A percentile compares a stretch with the other conserved stretches of the same genome.
Conservation (phyloP, 2,888 invertebrate genomes). For the Hirtodrosophila histrioides region DNA sequence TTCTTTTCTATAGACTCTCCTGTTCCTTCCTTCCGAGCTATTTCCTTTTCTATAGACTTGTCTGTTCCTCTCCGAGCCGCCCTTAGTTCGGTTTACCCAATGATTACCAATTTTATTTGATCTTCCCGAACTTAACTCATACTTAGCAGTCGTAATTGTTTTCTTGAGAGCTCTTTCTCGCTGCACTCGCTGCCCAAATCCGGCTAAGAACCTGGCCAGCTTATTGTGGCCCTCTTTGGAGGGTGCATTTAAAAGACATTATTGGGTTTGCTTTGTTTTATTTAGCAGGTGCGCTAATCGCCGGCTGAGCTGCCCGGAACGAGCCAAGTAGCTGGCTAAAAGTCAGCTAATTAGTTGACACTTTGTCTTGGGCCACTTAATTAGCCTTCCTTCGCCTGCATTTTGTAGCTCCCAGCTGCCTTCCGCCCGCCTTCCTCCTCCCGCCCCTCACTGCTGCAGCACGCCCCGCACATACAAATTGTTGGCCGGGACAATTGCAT, state of each 20-base stretch:
- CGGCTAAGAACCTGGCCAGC: constrained; percentile 68
- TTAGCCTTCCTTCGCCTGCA: constrained; percentile 49
- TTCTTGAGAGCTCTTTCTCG: constrained; percentile 21
- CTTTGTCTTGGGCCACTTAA: constrained; percentile 76
- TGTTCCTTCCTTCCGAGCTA: too few relatives aligned
- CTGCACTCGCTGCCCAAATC: constrained; percentile 46
- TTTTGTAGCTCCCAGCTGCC: constrained; percentile 10
- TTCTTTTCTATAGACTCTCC: too few relatives aligned
- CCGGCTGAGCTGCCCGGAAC: constrained; percentile 65
- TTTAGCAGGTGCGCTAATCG: constrained; percentile 73
- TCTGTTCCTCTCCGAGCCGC: not conserved
- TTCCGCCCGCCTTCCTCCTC: not conserved
- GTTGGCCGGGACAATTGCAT: constrained; percentile 73
- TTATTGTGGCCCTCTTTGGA: constrained; percentile 38
- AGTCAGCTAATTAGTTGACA: constrained; percentile 77
- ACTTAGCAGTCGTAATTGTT: constrained; percentile 47
- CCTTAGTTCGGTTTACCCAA: not conserved
- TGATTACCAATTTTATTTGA: constrained; percentile 33
- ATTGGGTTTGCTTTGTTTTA: constrained; percentile 53
- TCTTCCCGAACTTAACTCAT: constrained; percentile 2
- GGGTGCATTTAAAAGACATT: constrained; percentile 62
- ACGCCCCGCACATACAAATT: constrained; percentile 75
- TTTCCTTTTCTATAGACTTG: too few relatives aligned
- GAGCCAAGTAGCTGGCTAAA: constrained; percentile 54
- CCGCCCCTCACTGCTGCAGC: constrained; percentile 50